Evolutionary conservation across 2,888 invertebrate genomes (phyloP).

Genomic region (Leucania comma): DNA sequence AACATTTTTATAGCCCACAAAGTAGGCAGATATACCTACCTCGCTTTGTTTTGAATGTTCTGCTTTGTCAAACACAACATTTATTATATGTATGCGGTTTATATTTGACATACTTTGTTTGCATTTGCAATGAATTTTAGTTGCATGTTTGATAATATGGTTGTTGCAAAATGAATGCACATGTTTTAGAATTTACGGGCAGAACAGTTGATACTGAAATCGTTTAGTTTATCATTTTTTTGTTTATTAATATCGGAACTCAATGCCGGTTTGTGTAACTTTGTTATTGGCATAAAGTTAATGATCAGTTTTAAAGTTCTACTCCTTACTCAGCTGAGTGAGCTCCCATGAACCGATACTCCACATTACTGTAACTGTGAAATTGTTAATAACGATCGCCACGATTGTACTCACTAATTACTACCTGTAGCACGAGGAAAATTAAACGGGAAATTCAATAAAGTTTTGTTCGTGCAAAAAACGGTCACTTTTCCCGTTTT

Average conservation of each 20-base stretch:
- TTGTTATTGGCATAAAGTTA: neutral
- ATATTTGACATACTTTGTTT: constrained; percentile 23
- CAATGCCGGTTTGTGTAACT: no score
- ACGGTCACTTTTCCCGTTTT: constrained; percentile 63
- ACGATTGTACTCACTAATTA: constrained; percentile 47
- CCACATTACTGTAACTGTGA: constrained; percentile 27
- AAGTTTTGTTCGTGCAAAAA: constrained; percentile 60
- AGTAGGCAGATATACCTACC: constrained; percentile 70
- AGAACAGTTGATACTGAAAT: neutral
- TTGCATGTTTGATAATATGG: constrained; percentile 8
- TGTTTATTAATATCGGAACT: constrained; percentile 13
- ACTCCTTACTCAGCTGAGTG: constrained; percentile 13
- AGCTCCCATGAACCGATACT: constrained; percentile 22
- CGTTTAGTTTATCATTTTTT: neutral
- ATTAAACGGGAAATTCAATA: constrained; percentile 61
- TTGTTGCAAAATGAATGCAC: constrained; percentile 10
- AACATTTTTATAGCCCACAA: constrained; percentile 82
- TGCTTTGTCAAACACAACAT: constrained; percentile 40
- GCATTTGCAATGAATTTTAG: constrained; percentile 16
- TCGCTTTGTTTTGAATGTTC: constrained; percentile 71
- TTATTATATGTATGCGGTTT: constrained; percentile 19
- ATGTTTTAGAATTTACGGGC: neutral
- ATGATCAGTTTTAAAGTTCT: neutral
- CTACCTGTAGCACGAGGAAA: constrained; percentile 32
- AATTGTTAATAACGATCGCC: constrained; percentile 45